Conservation (phyloP, 2,113 vertebrate genomes). For the Zosterops borbonicus region DNA sequence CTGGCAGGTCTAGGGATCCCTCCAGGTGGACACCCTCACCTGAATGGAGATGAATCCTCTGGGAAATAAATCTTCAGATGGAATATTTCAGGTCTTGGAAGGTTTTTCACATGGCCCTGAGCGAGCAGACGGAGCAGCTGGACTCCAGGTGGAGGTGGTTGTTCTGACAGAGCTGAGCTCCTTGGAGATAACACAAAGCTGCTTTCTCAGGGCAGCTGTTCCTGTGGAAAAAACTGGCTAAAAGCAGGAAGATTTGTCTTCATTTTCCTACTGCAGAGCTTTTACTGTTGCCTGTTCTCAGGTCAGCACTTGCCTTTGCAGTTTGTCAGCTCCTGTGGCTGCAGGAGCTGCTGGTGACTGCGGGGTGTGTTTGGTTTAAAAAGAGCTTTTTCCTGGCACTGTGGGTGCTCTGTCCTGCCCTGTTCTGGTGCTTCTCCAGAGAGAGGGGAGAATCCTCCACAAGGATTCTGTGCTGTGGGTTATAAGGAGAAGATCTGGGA, state of each 20-base stretch:
- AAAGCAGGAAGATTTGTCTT: not conserved
- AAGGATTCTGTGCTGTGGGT: fast-evolving
- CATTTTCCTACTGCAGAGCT: not conserved
- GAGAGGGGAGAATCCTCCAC: not conserved
- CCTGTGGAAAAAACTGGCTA: not conserved
- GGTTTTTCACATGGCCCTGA: not conserved
- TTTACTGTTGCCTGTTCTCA: not conserved
- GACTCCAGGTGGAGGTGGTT: not conserved
- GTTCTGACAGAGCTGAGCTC: not conserved
- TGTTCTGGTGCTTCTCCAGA: not conserved
- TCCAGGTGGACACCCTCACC: fast-evolving
- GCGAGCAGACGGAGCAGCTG: fast-evolving
- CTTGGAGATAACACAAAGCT: not conserved
- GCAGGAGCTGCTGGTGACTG: not conserved
- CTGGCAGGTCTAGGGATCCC: not conserved
- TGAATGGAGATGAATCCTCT: not conserved
- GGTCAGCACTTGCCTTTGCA: not conserved
- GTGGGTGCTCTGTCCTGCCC: not conserved
- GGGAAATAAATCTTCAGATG: not conserved
- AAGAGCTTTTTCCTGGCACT: not conserved
- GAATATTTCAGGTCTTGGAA: fast-evolving
- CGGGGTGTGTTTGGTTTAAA: not conserved
- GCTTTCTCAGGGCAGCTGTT: not conserved
- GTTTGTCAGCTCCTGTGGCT: not conserved
- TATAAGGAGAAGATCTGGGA: not conserved